These are phyloP conservation scores for Acronicta leporina DNA, from an alignment of 2,888 invertebrate genomes.

Conservation along the genomic window DNA sequence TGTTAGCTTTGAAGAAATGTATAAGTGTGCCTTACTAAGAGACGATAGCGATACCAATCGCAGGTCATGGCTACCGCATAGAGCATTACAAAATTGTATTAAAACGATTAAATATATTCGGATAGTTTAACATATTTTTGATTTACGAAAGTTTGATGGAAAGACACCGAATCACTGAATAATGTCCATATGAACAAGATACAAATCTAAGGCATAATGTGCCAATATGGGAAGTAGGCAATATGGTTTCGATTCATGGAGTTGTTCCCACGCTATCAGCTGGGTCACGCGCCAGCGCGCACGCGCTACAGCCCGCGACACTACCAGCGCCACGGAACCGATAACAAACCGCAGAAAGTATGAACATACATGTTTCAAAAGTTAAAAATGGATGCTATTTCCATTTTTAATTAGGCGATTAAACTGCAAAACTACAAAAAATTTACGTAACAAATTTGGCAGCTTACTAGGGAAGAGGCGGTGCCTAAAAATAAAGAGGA, in stretches of 20 bases:
- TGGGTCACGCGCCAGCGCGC: constrained; percentile 80
- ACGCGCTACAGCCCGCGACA: constrained; percentile 71
- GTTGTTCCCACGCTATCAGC: constrained; percentile 85
- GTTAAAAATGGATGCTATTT: not conserved
- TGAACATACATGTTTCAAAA: constrained; percentile 13
- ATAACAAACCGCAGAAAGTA: constrained; percentile 49
- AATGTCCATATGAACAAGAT: constrained; percentile 21
- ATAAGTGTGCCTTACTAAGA: constrained; percentile 56
- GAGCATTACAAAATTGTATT: not conserved
- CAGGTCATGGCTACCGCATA: constrained; percentile 3
- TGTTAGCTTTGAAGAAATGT: constrained; percentile 74
- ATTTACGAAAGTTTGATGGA: too few species aligned
- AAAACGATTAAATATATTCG: too few species aligned
- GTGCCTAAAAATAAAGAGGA: constrained; percentile 64
- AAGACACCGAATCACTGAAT: constrained; percentile 10
- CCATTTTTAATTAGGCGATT: constrained; percentile 1
- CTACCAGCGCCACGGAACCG: constrained; percentile 62
- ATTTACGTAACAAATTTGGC: constrained; percentile 30
- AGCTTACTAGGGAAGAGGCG: constrained; percentile 26
- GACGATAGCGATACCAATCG: constrained; percentile 52
- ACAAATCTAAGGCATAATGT: constrained; percentile 46
- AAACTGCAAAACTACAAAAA: constrained; percentile 6
- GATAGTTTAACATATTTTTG: too few species aligned
- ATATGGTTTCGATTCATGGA: constrained; percentile 65
- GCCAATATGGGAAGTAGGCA: constrained; percentile 33